phyloP scores from a whole-genome alignment of 2,888 invertebrate species.

The Agonum fuliginosum region DNA sequence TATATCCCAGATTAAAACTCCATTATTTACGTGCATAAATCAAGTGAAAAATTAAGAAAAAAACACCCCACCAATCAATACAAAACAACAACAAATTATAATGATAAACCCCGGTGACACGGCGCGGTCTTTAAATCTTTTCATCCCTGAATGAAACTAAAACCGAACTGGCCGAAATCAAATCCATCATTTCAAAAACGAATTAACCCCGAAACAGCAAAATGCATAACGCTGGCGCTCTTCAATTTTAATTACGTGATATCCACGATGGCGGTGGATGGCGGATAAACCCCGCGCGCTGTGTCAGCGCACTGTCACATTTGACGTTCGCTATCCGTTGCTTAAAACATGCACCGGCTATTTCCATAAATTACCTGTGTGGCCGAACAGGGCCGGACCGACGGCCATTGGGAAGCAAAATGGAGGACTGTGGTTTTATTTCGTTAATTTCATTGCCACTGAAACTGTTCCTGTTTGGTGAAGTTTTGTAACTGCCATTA shows the following conservation, averaged over 20 bases:
- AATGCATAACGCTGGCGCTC: not conserved
- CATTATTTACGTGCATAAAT: not conserved
- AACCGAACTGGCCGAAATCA: conserved; percentile 4
- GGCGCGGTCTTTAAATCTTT: conserved; percentile 4
- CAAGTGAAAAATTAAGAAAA: conserved; percentile 5
- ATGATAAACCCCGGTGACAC: not conserved
- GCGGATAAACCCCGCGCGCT: conserved; percentile 5
- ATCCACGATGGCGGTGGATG: conserved; percentile 19
- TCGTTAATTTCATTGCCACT: too few relatives aligned
- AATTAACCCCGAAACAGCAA: conserved; percentile 43
- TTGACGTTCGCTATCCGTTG: conserved; percentile 25
- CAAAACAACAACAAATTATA: conserved; percentile 7
- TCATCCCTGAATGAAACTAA: conserved; percentile 28
- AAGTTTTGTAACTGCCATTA: too few relatives aligned
- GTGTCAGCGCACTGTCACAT: conserved; percentile 33
- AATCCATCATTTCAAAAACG: conserved; percentile 44
- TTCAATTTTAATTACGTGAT: conserved; percentile 49
- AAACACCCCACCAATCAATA: not conserved
- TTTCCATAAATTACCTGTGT: conserved; percentile 54
- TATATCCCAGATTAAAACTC: not conserved
- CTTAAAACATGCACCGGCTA: conserved; percentile 47
- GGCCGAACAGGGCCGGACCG: not conserved
- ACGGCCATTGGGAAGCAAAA: not conserved
- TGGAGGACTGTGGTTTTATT: not conserved
- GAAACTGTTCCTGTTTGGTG: too few relatives aligned